Percentiles rank a stretch among this genome's conserved stretches.
These are phyloP conservation scores for Otis tarda DNA, from an alignment of 2,113 vertebrate species.

Conservation along the genomic window DNA sequence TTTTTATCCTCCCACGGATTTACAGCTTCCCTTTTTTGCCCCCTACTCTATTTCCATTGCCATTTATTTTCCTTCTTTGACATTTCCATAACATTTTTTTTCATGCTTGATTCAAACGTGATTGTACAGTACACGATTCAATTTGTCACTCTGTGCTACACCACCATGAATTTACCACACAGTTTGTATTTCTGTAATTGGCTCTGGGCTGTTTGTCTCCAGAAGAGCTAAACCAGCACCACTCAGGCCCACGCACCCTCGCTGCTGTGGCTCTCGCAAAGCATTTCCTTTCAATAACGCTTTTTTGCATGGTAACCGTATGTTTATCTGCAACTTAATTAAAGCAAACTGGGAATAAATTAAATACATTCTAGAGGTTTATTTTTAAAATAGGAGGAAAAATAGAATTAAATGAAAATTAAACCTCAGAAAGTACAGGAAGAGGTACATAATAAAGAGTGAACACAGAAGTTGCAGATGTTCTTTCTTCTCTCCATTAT, in stretches of 20 bases:
- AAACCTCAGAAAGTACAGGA: neutral
- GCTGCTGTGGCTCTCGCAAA: neutral
- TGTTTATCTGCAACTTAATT: constrained; percentile 15
- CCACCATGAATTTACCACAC: neutral
- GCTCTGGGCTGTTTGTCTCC: neutral
- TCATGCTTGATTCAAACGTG: neutral
- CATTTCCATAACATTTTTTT: neutral
- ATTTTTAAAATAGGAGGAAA: neutral
- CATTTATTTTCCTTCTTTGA: neutral
- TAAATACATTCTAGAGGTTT: neutral
- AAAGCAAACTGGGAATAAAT: neutral
- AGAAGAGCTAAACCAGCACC: neutral
- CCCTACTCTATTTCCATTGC: neutral
- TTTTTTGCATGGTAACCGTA: constrained; percentile 6
- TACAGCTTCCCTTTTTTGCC: neutral
- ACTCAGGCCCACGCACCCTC: neutral
- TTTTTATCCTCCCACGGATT: neutral
- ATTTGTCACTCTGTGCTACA: neutral
- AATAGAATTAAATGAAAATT: neutral
- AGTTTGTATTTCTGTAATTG: neutral
- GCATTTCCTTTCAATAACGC: neutral
- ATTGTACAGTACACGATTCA: neutral
- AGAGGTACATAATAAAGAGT: neutral
- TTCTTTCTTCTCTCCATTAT: neutral
- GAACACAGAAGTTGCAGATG: neutral